Base-by-base conservation (phyloP, 37 sponge, comb jelly and placozoan species). In the Aplysina aerophoba region DNA sequence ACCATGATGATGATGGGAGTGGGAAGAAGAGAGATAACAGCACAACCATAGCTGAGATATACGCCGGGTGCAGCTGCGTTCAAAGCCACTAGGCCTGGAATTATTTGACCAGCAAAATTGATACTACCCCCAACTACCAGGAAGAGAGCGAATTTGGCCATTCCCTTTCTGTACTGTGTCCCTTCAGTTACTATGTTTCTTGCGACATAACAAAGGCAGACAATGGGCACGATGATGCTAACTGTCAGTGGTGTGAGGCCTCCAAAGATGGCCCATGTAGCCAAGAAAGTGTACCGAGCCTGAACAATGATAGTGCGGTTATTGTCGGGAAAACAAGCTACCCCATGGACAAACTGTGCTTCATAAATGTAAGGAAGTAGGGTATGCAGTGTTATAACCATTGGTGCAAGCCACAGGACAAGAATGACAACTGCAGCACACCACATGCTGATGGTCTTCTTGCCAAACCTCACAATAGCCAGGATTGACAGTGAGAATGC, bases 121-220 rank as follows among this genome's bases (percentile, higher is more conserved):
- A 65, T 16, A 65, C 11, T 65, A 16, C 27, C 27, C 22, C 66
- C 66, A 30, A 30, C 13, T 20, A 30, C 66, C 22, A 65, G 22
- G 22, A 65, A 65, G 13, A 65, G 66, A 65, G 66, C 66, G 22
- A 65, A 65, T 16, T 65, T 65, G 13, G 66, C 66, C 66, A 65
- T 24, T 65, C 66, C 66, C 27, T 65, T 65, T 11, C 27, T 65
- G 22, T 65, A 65, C 27, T 24, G 13, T 11, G 66, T 20, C 22
- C 19, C 22, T 65, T 65, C 66, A 8, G 66, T 65, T 11, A 65
- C 12, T 20, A 30, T 65, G 66, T 65, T 65, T 11, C 66, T 11
- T 16, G 22, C 27, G 22, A 65, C 66, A 65, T 65, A 65, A 30
- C 66, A 65, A 24, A 65, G 22, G 19, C 22, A 24, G 30, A 65